Conservation (phyloP, 2,888 invertebrate species). For the Pomacea canaliculata region DNA sequence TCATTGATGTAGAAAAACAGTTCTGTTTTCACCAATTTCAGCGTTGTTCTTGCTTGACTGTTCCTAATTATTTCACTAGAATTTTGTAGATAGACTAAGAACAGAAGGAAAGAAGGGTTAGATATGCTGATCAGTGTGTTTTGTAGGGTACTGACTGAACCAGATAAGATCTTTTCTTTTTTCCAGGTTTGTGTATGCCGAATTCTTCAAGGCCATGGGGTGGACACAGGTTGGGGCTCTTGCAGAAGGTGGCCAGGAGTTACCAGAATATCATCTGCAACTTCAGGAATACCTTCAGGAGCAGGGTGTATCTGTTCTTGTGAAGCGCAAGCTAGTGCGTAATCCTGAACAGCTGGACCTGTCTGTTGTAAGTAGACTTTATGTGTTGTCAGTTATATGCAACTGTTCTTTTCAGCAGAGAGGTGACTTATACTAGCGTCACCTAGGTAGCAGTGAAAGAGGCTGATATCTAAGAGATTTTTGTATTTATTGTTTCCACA, state of each 20-base stretch:
- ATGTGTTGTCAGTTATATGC: not conserved
- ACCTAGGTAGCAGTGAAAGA: too few relatives aligned
- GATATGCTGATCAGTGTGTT: not conserved
- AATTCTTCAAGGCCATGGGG: slow-evolving; percentile 54
- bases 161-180: not conserved
- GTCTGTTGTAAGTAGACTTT: slow-evolving; percentile 37
- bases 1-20: too few relatives aligned
- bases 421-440: not conserved
- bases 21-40: too few relatives aligned
- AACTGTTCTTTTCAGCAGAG: not conserved
- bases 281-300: slow-evolving; percentile 78
- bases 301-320: slow-evolving; percentile 77
- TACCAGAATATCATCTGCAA: slow-evolving; percentile 81
- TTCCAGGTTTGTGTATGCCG: slow-evolving; percentile 75
- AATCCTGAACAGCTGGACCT: slow-evolving; percentile 66
- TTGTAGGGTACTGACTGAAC: not conserved
- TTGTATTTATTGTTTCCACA: too few relatives aligned
- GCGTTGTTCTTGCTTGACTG: too few relatives aligned
- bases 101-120: too few relatives aligned
- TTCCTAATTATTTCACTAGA: too few relatives aligned
- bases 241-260: slow-evolving; percentile 84
- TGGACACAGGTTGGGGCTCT: slow-evolving; percentile 83
- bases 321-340: slow-evolving; percentile 79
- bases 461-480: too few relatives aligned
- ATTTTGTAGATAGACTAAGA: too few relatives aligned